Percentiles rank a stretch among this genome's conserved stretches.
Evolutionary conservation across 2,113 vertebrate genomes (phyloP).

Genomic region (Rhea pennata): DNA sequence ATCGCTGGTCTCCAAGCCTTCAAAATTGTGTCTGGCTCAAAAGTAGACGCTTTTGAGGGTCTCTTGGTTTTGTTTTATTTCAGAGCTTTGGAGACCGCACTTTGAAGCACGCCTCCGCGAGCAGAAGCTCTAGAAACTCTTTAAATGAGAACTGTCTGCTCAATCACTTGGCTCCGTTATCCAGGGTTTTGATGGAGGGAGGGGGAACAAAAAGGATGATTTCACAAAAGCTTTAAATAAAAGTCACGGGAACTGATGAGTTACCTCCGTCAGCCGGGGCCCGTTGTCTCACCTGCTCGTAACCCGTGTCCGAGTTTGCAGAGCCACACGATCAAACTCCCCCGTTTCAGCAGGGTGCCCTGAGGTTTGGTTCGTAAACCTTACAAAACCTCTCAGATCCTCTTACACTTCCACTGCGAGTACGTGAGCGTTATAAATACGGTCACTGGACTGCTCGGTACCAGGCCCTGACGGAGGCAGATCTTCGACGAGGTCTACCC

Average conservation of each 20-base stretch:
- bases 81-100: not conserved
- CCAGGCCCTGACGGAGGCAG: not conserved
- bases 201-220: rapidly evolving
- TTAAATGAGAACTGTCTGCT: not conserved
- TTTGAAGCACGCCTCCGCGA: not conserved
- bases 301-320: not conserved
- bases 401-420: not conserved
- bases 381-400: not conserved
- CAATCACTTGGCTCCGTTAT: not conserved
- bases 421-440: not conserved
- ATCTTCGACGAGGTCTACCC: not conserved
- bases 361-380: not conserved
- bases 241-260: not conserved
- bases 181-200: not conserved
- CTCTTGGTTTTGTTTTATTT: not conserved
- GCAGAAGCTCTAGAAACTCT: not conserved
- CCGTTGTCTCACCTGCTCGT: rapidly evolving
- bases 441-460: not conserved
- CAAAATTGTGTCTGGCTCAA: not conserved
- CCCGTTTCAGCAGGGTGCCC: not conserved
- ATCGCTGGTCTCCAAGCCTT: not conserved
- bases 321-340: not conserved
- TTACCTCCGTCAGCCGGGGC: not conserved
- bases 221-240: not conserved
- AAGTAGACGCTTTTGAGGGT: not conserved